A percentile compares a stretch with the other conserved stretches of the same genome.
Conservation (phyloP, 2,113 vertebrate genomes). For the Platichthys stellatus region DNA sequence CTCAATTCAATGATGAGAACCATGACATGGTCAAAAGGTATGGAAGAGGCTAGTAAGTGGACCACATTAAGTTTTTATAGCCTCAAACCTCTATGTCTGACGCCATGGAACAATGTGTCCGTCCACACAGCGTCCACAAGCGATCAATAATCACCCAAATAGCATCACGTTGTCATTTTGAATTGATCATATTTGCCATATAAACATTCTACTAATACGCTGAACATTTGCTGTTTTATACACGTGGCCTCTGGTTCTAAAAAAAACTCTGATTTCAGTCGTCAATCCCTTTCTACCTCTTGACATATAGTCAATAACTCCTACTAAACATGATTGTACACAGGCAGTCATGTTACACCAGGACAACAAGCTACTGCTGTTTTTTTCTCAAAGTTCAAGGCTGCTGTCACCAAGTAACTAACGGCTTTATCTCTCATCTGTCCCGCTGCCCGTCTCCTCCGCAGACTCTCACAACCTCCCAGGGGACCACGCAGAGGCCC, state of each 20-base stretch:
- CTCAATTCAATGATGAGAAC: not conserved
- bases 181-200: too few species aligned
- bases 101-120: not conserved
- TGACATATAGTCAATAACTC: not conserved
- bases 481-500: conserved; percentile 91
- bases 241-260: conserved; percentile 35
- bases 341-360: too few species aligned
- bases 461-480: conserved; percentile 89
- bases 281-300: conserved; percentile 4
- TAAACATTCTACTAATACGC: too few species aligned
- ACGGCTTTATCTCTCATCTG: conserved; percentile 14
- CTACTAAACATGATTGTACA: too few species aligned
- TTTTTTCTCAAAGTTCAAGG: not conserved
- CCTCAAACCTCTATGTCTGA: not conserved
- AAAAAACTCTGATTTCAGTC: conserved; percentile 10
- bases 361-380: not conserved
- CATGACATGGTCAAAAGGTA: not conserved
- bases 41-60: not conserved
- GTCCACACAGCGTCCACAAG: not conserved
- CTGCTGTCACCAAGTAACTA: not conserved
- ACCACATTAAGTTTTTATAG: not conserved
- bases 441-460: conserved; percentile 26
- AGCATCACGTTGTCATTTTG: conserved; percentile 5
- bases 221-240: conserved; percentile 3
- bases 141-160: not conserved